These are phyloP conservation scores for Aphelinus atriplicis DNA, from an alignment of 1,140 invertebrate genomes.

Conservation along the genomic window DNA sequence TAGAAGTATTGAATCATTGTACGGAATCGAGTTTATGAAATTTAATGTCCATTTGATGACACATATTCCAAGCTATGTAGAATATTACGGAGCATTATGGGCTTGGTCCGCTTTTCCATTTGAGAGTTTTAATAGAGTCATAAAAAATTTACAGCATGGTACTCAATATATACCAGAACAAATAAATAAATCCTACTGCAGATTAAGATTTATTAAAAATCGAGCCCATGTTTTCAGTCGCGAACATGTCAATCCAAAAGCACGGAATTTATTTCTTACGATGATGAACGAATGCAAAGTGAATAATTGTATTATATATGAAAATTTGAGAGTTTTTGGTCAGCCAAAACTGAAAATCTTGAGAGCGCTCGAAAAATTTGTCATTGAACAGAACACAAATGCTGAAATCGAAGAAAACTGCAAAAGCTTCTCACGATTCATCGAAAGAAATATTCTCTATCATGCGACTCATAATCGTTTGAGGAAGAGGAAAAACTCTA, in stretches of 20 bases:
- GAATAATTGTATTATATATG: neutral
- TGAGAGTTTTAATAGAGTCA: neutral
- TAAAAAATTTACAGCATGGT: neutral
- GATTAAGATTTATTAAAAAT: neutral
- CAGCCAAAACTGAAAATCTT: too few species aligned
- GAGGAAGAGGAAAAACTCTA: too few species aligned
- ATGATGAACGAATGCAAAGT: neutral
- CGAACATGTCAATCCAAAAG: neutral
- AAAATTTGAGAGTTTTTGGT: neutral
- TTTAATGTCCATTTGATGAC: constrained; percentile 26
- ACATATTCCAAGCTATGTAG: neutral
- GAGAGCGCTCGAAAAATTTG: too few species aligned
- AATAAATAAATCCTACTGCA: neutral
- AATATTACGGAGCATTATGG: neutral
- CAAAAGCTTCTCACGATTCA: too few species aligned
- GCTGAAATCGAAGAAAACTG: too few species aligned
- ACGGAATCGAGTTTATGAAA: constrained; percentile 29
- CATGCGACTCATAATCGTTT: too few species aligned
- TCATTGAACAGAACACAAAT: too few species aligned
- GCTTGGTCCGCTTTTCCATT: neutral
- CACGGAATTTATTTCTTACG: neutral
- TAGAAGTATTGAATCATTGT: constrained; percentile 22
- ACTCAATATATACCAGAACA: constrained; percentile 1
- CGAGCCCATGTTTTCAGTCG: neutral
- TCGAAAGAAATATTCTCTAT: too few species aligned